Evolutionary conservation across 37 sponge, comb jelly and placozoan species (phyloP).

Genomic region (Oopsacas minuta): DNA sequence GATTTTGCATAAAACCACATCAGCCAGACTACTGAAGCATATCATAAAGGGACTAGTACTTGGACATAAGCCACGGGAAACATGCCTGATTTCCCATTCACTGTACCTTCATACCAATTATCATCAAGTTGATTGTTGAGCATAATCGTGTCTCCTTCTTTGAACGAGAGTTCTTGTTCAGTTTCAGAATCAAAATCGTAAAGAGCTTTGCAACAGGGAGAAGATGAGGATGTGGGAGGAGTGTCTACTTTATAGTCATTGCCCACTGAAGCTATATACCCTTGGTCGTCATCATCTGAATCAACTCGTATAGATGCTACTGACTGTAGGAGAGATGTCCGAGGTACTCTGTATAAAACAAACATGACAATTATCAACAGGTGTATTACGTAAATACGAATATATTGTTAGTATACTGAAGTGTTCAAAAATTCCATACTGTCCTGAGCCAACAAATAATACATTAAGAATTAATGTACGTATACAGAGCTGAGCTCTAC

Average conservation of each 20-base stretch:
- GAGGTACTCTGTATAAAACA: not conserved
- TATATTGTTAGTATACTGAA: too few species aligned
- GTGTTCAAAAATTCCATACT: too few species aligned
- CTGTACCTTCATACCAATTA: constrained; percentile 89
- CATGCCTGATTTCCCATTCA: constrained; percentile 57
- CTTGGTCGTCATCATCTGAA: not conserved
- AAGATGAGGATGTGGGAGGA: not conserved
- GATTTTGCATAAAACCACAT: not conserved
- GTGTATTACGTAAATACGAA: too few species aligned
- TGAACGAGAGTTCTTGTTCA: constrained; percentile 77
- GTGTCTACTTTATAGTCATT: not conserved
- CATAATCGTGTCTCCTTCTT: constrained; percentile 76
- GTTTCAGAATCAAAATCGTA: constrained; percentile 96
- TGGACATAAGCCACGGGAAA: constrained; percentile 87
- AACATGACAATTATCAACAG: too few species aligned
- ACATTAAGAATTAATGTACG: too few species aligned
- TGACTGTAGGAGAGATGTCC: not conserved
- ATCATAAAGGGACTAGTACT: constrained; percentile 43
- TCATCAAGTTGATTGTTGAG: constrained; percentile 65
- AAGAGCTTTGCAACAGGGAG: constrained; percentile 50
- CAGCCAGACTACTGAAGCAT: not conserved
- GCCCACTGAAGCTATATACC: not conserved
- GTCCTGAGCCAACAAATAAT: too few species aligned
- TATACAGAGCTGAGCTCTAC: too few species aligned
- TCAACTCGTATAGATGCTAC: not conserved